Conservation (phyloP, 2,113 vertebrate species). For the Cygnus buccinator region DNA sequence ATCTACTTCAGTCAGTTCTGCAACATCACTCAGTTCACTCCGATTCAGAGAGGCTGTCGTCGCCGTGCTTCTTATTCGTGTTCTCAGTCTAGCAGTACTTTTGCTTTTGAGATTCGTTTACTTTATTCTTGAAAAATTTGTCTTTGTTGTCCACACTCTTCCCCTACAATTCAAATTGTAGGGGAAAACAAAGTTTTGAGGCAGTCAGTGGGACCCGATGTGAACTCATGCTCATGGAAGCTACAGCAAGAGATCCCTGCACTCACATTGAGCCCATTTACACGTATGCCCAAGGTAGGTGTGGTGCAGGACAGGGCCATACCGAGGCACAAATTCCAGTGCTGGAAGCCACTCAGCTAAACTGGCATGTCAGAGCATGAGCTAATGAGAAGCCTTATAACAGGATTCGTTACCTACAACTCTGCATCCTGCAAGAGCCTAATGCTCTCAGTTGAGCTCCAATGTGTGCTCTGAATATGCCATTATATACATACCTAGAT, state of each 20-base stretch:
- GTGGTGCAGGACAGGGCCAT: neutral
- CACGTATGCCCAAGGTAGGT: fast-evolving
- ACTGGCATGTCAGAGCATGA: neutral
- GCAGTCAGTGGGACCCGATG: neutral
- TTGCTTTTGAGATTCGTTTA: neutral
- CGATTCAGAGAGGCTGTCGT: fast-evolving
- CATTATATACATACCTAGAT: neutral
- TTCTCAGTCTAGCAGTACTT: neutral
- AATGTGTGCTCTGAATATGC: neutral
- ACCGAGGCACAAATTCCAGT: fast-evolving
- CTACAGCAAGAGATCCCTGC: neutral
- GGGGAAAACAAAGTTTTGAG: too few relatives aligned
- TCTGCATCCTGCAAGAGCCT: neutral
- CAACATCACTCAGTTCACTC: neutral
- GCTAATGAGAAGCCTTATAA: neutral
- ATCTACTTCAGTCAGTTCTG: neutral
- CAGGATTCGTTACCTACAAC: neutral
- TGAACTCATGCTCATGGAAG: neutral
- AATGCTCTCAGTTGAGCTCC: neutral
- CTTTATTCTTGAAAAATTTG: neutral
- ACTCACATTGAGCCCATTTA: neutral
- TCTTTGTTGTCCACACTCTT: neutral
- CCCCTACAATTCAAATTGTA: neutral
- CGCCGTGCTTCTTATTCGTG: neutral
- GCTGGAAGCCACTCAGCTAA: neutral